These are phyloP conservation scores for Junco hyemalis DNA, from an alignment of 2,113 vertebrate genomes.

Conservation along the genomic window DNA sequence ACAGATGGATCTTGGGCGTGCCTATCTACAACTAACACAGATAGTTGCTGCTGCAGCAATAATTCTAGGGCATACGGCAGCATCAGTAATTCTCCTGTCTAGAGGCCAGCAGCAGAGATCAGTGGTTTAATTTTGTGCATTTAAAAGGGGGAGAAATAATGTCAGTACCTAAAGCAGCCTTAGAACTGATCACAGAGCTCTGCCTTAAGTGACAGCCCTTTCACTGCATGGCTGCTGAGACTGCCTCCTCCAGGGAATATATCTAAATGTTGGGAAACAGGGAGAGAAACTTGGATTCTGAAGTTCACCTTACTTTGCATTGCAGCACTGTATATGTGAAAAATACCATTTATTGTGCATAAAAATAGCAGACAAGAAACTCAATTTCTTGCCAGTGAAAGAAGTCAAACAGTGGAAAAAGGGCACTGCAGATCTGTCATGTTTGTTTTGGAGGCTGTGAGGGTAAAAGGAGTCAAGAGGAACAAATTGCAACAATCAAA, in stretches of 20 bases:
- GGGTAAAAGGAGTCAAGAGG: not conserved
- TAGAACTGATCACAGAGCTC: not conserved
- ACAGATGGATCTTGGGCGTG: accelerated
- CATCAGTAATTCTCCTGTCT: not conserved
- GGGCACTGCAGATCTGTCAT: not conserved
- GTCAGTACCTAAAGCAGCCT: not conserved
- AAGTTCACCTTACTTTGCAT: not conserved
- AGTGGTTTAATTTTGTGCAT: not conserved
- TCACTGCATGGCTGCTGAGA: not conserved
- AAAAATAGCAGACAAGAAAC: not conserved
- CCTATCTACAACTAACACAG: not conserved
- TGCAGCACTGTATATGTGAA: not conserved
- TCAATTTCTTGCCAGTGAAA: not conserved
- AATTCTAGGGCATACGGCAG: not conserved
- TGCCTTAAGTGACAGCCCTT: not conserved
- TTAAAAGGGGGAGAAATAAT: not conserved
- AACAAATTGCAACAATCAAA: not conserved
- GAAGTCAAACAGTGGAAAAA: not conserved
- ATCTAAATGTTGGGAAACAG: not conserved
- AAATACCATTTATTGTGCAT: not conserved
- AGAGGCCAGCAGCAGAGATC: not conserved
- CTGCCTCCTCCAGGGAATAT: not conserved
- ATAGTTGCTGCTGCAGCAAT: not conserved
- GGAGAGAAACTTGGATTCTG: not conserved
- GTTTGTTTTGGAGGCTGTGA: not conserved